Percentiles rank a stretch among this genome's conserved stretches.
Evolutionary conservation across 2,797 vertebrate genomes (phyloP).

Genomic region (Morus bassanus): DNA sequence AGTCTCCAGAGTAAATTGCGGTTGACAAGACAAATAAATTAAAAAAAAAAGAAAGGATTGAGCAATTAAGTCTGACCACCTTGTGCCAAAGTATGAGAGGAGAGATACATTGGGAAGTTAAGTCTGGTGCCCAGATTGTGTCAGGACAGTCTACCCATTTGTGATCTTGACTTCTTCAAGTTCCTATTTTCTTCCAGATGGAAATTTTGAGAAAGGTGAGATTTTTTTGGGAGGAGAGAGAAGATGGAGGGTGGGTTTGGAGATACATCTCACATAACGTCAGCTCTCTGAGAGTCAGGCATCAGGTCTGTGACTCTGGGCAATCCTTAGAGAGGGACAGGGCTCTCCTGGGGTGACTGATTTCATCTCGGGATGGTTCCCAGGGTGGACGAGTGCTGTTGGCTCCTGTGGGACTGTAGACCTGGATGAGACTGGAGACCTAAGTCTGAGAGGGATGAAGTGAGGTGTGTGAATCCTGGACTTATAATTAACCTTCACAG

Average conservation of each 20-base stretch:
- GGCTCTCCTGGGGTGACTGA: background rate
- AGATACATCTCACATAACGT: background rate
- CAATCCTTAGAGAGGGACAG: background rate
- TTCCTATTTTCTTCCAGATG: background rate
- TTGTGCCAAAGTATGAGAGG: background rate
- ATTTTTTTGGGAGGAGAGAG: background rate
- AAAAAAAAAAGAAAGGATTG: background rate
- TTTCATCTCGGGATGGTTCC: background rate
- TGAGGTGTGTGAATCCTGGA: background rate
- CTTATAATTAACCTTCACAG: background rate
- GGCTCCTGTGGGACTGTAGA: background rate
- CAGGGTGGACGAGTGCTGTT: background rate
- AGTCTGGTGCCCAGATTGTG: background rate
- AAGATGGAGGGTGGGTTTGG: background rate
- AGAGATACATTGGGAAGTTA: background rate
- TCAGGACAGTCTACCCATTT: background rate
- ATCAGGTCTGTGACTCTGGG: background rate
- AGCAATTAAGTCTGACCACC: background rate
- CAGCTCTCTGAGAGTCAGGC: background rate
- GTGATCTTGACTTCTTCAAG: background rate
- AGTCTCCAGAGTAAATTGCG: background rate
- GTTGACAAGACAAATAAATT: background rate
- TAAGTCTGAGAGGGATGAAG: background rate
- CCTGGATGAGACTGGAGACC: background rate
- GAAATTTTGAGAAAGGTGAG: background rate